These are phyloP conservation scores for Trypoxylon attenuatum DNA, from an alignment of 2,888 invertebrate genomes.

Conservation along the genomic window DNA sequence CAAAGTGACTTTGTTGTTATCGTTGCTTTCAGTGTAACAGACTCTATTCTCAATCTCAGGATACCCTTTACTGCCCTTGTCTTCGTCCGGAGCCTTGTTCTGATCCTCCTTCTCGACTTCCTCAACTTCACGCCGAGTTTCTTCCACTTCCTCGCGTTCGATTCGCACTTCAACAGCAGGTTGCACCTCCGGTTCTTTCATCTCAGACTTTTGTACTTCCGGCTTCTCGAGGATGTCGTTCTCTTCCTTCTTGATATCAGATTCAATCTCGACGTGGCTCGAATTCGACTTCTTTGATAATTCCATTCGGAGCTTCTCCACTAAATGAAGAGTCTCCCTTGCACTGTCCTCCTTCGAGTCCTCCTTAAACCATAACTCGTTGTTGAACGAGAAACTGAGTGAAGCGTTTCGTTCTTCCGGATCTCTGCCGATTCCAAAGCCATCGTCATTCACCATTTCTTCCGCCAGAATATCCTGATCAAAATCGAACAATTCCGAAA, in stretches of 20 bases:
- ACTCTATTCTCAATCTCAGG: no score
- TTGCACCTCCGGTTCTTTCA: no score
- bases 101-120: no score
- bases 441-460: slow-evolving; percentile 78
- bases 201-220: no score
- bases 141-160: no score
- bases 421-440: slow-evolving; percentile 81
- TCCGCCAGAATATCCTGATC: slow-evolving; percentile 79
- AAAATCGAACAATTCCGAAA: slow-evolving; percentile 80
- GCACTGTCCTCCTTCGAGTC: slow-evolving; percentile 89
- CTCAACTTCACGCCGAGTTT: no score
- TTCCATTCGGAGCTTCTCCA: slow-evolving; percentile 87
- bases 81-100: no score
- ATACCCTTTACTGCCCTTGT: no score
- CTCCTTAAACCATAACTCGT: slow-evolving; percentile 83
- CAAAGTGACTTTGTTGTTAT: slow-evolving; percentile 69
- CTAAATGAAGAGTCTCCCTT: slow-evolving; percentile 87
- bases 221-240: no score
- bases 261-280: slow-evolving; percentile 76
- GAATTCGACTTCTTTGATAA: slow-evolving; percentile 81
- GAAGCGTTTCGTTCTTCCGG: slow-evolving; percentile 79
- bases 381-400: slow-evolving; percentile 79
- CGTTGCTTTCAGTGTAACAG: no score
- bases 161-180: no score
- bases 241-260: slow-evolving; percentile 67